Conservation (phyloP, 2,113 vertebrate genomes). For the Kobus ellipsiprymnus region DNA sequence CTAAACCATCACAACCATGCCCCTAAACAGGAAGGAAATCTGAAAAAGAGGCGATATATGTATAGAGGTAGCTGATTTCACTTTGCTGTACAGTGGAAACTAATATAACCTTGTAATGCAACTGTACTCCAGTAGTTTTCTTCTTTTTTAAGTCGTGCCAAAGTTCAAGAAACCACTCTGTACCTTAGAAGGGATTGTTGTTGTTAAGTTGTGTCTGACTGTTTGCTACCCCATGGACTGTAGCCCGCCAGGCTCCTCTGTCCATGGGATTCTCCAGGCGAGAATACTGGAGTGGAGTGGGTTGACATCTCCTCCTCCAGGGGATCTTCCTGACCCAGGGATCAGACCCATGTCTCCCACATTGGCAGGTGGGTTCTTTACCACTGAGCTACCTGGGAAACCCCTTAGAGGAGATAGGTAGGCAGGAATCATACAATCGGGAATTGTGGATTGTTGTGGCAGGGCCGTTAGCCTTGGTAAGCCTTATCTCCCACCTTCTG, state of each 20-base stretch:
- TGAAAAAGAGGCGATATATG: rapidly evolving
- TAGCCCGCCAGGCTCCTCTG: neutral
- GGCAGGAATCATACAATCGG: neutral
- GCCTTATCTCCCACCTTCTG: neutral
- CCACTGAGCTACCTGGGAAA: neutral
- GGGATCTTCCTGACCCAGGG: neutral
- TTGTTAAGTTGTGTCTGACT: neutral
- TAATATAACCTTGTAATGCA: neutral
- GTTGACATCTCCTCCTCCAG: neutral
- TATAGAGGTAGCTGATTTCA: neutral
- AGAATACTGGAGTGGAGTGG: neutral
- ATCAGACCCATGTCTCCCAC: neutral
- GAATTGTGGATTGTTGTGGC: neutral
- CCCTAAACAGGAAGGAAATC: neutral
- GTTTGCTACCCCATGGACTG: neutral
- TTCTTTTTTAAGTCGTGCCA: neutral
- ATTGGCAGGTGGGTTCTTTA: neutral
- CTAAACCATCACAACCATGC: neutral
- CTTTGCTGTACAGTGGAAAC: neutral
- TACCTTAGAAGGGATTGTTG: neutral
- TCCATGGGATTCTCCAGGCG: neutral
- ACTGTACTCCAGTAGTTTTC: neutral
- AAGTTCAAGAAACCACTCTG: neutral
- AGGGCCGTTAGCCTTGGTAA: neutral
- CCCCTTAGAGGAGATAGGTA: neutral